Conservation (phyloP, 2,797 vertebrate genomes). For the Lerista edwardsae region DNA sequence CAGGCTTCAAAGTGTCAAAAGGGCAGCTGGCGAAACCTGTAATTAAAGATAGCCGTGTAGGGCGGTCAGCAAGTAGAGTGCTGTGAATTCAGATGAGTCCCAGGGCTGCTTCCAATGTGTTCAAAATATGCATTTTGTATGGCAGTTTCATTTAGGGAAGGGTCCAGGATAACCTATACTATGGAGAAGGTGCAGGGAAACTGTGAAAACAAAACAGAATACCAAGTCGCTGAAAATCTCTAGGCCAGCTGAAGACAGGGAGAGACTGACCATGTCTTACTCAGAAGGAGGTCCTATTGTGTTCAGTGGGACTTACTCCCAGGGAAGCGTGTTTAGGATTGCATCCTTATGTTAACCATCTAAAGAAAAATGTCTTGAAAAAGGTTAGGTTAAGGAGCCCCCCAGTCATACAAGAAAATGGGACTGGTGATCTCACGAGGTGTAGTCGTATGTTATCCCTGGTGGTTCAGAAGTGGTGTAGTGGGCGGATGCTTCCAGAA, state of each 20-base stretch:
- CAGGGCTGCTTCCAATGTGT: rapidly evolving
- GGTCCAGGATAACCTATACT: neutral
- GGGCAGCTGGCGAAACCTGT: slow-evolving; percentile 8
- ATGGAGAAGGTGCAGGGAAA: neutral
- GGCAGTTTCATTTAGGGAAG: neutral
- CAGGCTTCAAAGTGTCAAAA: slow-evolving; percentile 15
- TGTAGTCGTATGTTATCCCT: neutral
- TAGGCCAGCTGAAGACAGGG: neutral
- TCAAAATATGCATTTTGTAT: neutral
- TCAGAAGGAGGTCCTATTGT: too few species aligned
- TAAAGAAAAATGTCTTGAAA: neutral
- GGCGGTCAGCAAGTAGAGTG: neutral
- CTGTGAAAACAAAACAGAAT: neutral
- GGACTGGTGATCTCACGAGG: neutral
- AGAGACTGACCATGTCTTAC: too few species aligned
- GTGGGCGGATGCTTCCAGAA: neutral
- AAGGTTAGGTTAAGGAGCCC: neutral
- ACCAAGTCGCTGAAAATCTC: neutral
- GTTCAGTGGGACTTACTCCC: too few species aligned
- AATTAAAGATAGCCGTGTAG: slow-evolving; percentile 18
- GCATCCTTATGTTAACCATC: neutral
- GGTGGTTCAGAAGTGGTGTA: neutral
- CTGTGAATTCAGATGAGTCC: neutral
- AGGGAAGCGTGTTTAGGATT: too few species aligned
- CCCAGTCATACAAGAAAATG: neutral